A percentile compares a stretch with the other conserved stretches of the same genome.
These are phyloP conservation scores for Baccha elongata DNA, from an alignment of 2,888 invertebrate species.

Conservation along the genomic window DNA sequence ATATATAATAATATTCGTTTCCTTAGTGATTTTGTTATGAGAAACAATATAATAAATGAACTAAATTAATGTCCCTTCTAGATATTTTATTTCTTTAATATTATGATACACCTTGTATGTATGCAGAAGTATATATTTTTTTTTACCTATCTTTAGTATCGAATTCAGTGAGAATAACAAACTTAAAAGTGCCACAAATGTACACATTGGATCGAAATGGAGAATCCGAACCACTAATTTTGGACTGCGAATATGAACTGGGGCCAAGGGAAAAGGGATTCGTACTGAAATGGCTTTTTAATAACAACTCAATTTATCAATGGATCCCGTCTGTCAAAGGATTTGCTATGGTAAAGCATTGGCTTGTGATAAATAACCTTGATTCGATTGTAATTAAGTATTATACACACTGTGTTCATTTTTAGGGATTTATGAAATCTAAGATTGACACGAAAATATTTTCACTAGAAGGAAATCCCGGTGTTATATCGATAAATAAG, in stretches of 20 bases:
- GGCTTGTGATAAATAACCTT: constrained; percentile 74
- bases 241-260: constrained; percentile 82
- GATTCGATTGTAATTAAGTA: constrained; percentile 74
- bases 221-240: constrained; percentile 80
- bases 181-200: constrained; percentile 81
- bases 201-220: constrained; percentile 81
- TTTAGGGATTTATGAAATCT: constrained; percentile 81
- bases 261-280: constrained; percentile 81
- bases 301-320: constrained; percentile 82
- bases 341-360: constrained; percentile 79
- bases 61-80: constrained; percentile 4
- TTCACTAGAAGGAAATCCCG: constrained; percentile 81
- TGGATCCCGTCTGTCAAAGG: constrained; percentile 82
- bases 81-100: background rate
- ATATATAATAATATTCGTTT: constrained; percentile 48
- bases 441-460: constrained; percentile 82
- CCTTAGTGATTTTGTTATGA: constrained; percentile 50
- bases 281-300: constrained; percentile 82
- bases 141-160: constrained; percentile 76
- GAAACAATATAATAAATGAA: constrained; percentile 38
- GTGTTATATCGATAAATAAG: constrained; percentile 81
- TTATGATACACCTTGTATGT: constrained; percentile 12
- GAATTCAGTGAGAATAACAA: constrained; percentile 81
- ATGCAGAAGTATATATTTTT: constrained; percentile 19
- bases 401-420: constrained; percentile 22